phyloP scores from a whole-genome alignment of 2,888 invertebrate species.

The Coremacera marginata region DNA sequence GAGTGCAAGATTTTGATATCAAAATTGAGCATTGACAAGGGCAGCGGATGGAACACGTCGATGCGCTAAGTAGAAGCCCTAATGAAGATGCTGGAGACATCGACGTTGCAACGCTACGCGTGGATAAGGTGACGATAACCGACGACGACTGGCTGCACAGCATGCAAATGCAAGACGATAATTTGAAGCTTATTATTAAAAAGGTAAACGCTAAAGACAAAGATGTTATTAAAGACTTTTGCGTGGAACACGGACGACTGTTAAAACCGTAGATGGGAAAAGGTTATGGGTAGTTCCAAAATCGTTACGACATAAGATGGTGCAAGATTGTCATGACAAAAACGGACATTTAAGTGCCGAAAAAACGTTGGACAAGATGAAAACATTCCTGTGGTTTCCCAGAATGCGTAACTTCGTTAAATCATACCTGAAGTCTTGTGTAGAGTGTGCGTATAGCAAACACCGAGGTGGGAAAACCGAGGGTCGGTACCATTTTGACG shows the following conservation, averaged over 20 bases:
- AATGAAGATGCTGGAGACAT: not conserved
- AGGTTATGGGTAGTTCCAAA: conserved; percentile 41
- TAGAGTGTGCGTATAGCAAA: conserved; percentile 49
- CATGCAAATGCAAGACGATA: not conserved
- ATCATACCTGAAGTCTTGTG: no score
- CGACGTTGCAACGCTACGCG: not conserved
- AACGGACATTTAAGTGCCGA: conserved; percentile 24
- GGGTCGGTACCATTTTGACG: no score
- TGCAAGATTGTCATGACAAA: conserved; percentile 25
- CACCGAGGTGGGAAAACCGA: not conserved
- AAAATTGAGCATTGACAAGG: conserved; percentile 16
- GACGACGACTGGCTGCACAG: no score
- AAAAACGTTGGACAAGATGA: not conserved
- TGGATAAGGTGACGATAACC: not conserved
- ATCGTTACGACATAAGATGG: conserved; percentile 22
- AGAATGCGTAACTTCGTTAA: no score
- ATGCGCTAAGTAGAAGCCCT: conserved; percentile 29
- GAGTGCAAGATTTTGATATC: conserved; percentile 36
- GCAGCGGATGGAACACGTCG: conserved; percentile 10
- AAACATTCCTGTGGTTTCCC: not conserved
- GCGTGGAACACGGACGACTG: conserved; percentile 18
- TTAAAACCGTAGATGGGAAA: conserved; percentile 9
- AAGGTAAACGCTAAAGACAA: conserved; percentile 13
- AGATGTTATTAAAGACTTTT: conserved; percentile 1
- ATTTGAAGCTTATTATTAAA: conserved; percentile 15